These are phyloP conservation scores for Cryptosula pallasiana DNA, from an alignment of 2,888 invertebrate genomes.

Conservation along the genomic window DNA sequence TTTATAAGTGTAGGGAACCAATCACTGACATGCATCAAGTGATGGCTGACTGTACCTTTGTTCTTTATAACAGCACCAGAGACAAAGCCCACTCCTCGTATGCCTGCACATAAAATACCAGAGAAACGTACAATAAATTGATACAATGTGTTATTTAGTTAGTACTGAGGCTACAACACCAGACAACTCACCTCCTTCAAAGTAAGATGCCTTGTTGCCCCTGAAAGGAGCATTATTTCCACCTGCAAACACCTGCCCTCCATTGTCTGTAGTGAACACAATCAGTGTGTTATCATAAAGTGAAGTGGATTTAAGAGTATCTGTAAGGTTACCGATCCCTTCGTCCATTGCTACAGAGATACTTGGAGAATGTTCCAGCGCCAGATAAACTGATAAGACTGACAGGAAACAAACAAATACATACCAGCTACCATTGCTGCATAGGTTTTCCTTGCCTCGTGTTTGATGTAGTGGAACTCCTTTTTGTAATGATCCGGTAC, in stretches of 20 bases:
- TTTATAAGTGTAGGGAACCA: not conserved
- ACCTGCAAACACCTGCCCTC: not conserved
- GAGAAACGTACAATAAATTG: too few species aligned
- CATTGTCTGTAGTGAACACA: not conserved
- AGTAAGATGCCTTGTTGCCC: not conserved
- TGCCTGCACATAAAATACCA: too few species aligned
- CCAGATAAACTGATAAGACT: not conserved
- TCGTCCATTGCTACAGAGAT: not conserved
- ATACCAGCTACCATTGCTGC: not conserved
- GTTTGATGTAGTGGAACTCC: not conserved
- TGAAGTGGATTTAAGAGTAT: not conserved
- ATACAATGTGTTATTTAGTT: too few species aligned
- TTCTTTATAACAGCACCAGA: not conserved
- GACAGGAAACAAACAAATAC: not conserved
- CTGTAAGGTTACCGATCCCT: not conserved
- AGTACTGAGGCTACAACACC: too few species aligned
- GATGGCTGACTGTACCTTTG: not conserved
- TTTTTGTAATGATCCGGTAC: not conserved
- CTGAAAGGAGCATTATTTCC: not conserved
- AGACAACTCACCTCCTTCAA: not conserved
- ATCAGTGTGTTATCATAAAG: not conserved
- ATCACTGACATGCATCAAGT: not conserved
- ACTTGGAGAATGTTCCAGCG: too few species aligned
- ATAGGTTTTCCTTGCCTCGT: not conserved
- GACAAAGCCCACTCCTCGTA: not conserved